Evolutionary conservation across 23 tunicate genomes (phyloP).

Genomic region (Ciona savignyi): DNA sequence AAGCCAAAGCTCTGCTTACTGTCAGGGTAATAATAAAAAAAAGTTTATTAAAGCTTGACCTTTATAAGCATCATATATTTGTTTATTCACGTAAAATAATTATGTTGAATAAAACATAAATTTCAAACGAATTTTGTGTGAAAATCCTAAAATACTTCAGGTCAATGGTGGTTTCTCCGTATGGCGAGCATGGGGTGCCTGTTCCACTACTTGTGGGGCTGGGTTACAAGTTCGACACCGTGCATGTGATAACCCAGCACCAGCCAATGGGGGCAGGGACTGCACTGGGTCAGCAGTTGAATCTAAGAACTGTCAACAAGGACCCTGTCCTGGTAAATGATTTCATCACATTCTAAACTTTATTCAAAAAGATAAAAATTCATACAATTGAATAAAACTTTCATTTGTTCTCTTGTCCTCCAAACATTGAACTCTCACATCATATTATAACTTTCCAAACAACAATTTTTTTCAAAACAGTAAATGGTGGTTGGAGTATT

Average conservation of each 20-base stretch:
- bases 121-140: no score
- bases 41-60: no score
- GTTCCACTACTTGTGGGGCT: conserved; percentile 77
- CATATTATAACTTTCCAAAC: background rate
- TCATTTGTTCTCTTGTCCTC: background rate
- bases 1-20: conserved; percentile 42
- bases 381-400: background rate
- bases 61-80: no score
- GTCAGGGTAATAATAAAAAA: conserved; percentile 74
- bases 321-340: conserved; percentile 81
- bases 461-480: conserved; percentile 10
- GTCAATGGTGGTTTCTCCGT: conserved; percentile 75
- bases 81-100: no score
- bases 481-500: conserved; percentile 67
- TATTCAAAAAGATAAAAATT: no score
- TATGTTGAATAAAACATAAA: no score
- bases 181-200: conserved; percentile 79
- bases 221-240: conserved; percentile 63
- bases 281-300: conserved; percentile 44
- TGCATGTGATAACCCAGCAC: conserved; percentile 74
- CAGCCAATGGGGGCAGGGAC: conserved; percentile 89
- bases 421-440: no score
- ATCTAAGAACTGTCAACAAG: conserved; percentile 48
- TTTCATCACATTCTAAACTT: no score
- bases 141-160: conserved; percentile 27